Evolutionary conservation across 2,888 invertebrate species (phyloP).

Genomic region (Apoderus coryli): DNA sequence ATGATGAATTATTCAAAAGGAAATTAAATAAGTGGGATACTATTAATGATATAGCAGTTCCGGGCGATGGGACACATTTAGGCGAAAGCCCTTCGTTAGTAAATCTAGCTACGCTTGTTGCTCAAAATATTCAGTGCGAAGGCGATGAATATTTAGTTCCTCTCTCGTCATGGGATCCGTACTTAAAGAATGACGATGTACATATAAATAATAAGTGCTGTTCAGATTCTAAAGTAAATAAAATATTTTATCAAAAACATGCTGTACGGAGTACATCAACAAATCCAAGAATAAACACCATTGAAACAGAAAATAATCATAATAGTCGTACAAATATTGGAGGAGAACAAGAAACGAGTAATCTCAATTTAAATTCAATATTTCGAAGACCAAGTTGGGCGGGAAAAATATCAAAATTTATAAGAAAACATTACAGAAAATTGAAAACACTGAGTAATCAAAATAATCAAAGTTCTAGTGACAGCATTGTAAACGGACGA

Average conservation of each 20-base stretch:
- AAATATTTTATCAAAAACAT: too few relatives aligned
- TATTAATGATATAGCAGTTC: slow-evolving; percentile 34
- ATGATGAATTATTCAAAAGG: slow-evolving; percentile 26
- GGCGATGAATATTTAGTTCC: slow-evolving; percentile 39
- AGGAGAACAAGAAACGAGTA: too few relatives aligned
- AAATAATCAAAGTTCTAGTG: too few relatives aligned
- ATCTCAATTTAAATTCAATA: slow-evolving; percentile 4
- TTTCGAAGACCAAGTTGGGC: slow-evolving; percentile 20
- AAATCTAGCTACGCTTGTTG: slow-evolving; percentile 41
- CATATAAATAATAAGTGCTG: slow-evolving; percentile 17
- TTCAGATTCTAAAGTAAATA: slow-evolving; percentile 15
- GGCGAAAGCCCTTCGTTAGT: slow-evolving; percentile 43
- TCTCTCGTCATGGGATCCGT: slow-evolving; percentile 41
- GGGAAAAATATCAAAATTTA: slow-evolving; percentile 25
- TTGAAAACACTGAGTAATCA: slow-evolving; percentile 20
- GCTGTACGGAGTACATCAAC: slow-evolving; percentile 7
- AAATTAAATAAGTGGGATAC: slow-evolving; percentile 33
- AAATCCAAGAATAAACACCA: slow-evolving; percentile 6
- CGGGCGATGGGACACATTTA: slow-evolving; percentile 42
- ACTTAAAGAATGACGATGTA: slow-evolving; percentile 21
- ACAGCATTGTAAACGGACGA: too few relatives aligned
- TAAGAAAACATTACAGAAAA: slow-evolving; percentile 22
- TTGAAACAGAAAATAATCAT: slow-evolving; percentile 3
- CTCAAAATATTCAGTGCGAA: slow-evolving; percentile 23
- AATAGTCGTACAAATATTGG: slow-evolving; percentile 8